These are phyloP conservation scores for Scaptodrosophila lebanonensis DNA, from an alignment of 1,140 invertebrate species.

Conservation along the genomic window DNA sequence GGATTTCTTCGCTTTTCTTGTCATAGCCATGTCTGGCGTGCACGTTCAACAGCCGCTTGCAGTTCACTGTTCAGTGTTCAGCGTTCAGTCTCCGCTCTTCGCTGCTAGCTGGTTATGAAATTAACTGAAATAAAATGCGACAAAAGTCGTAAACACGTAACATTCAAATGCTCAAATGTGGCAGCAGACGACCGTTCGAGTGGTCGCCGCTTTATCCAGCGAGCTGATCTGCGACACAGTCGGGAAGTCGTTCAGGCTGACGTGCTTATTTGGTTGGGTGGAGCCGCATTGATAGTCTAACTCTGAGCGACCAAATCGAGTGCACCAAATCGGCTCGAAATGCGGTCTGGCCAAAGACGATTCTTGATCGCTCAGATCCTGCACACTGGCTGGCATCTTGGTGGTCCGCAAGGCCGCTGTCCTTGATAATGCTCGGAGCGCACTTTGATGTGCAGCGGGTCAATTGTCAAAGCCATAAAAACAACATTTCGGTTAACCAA, in stretches of 20 bases:
- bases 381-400: constrained; percentile 19
- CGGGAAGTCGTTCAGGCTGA: too few relatives aligned
- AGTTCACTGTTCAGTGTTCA: too few relatives aligned
- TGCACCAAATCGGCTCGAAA: too few relatives aligned
- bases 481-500: constrained; percentile 15
- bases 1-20: constrained; percentile 61
- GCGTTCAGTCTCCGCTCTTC: constrained; percentile 22
- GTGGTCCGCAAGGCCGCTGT: constrained; percentile 29
- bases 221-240: too few relatives aligned
- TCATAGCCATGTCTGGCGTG: constrained; percentile 64
- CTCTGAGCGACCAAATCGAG: too few relatives aligned
- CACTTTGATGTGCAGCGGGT: constrained; percentile 29
- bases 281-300: too few relatives aligned
- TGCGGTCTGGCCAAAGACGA: too few relatives aligned
- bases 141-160: constrained; percentile 50
- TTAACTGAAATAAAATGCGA: constrained; percentile 53
- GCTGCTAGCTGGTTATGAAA: constrained; percentile 32
- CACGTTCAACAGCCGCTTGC: too few relatives aligned
- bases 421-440: too few relatives aligned
- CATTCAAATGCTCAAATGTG: constrained; percentile 62
- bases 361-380: constrained; percentile 25
- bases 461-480: constrained; percentile 69
- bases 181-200: constrained; percentile 5
- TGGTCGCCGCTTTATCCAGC: too few relatives aligned
- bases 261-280: too few relatives aligned